Percentiles rank a stretch among this genome's conserved stretches.
phyloP scores from a whole-genome alignment of 2,113 vertebrate genomes.

The Camelus dromedarius region DNA sequence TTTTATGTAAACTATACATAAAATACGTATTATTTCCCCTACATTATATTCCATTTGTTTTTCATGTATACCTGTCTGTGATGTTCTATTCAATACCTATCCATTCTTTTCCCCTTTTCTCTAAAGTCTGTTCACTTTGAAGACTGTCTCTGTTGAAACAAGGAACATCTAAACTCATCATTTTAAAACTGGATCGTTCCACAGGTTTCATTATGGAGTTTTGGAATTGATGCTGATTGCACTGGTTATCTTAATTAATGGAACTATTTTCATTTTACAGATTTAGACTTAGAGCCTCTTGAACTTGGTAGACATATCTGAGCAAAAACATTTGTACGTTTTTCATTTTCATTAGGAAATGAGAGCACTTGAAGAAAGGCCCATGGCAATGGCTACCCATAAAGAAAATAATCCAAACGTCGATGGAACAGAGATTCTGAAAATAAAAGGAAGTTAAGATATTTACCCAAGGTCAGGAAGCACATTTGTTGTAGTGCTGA shows the following conservation, averaged over 20 bases:
- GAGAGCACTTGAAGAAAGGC: background rate
- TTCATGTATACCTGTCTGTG: background rate
- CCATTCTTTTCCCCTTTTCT: background rate
- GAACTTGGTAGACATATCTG: background rate
- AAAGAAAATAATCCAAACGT: background rate
- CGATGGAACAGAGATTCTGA: background rate
- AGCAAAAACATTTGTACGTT: background rate
- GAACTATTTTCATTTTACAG: background rate
- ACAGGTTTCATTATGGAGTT: background rate
- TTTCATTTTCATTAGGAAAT: slow-evolving; percentile 40
- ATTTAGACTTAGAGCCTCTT: background rate
- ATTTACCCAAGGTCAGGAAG: slow-evolving; percentile 17
- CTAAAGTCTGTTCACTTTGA: background rate
- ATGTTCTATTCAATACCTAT: background rate
- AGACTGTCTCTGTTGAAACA: slow-evolving; percentile 9
- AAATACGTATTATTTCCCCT: no score
- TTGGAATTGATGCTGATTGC: background rate
- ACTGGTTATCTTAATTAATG: background rate
- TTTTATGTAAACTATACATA: background rate
- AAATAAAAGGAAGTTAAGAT: slow-evolving; percentile 23
- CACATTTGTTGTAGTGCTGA: background rate
- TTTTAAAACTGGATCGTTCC: background rate
- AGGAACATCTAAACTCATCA: background rate
- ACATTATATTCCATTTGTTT: background rate
- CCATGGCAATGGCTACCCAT: background rate